A percentile compares a stretch with the other conserved stretches of the same genome.
Conservation (phyloP, 1,140 invertebrate species). For the Brachionus asplanchnoidis region DNA sequence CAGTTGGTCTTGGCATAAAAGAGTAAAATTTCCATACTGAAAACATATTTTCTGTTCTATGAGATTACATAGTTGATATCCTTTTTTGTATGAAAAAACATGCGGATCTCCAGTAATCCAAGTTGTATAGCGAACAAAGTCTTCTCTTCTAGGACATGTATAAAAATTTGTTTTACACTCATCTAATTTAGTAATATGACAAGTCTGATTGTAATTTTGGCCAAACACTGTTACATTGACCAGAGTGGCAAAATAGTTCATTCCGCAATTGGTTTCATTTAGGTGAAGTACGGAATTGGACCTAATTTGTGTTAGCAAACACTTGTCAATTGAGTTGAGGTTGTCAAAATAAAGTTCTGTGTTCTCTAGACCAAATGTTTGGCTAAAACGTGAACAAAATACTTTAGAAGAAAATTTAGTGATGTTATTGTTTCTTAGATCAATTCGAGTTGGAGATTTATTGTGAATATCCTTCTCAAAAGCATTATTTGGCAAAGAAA, state of each 20-base stretch:
- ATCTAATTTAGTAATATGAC: not conserved
- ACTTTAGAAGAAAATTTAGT: not conserved
- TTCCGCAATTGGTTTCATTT: not conserved
- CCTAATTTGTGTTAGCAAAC: not conserved
- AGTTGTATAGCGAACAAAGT: not conserved
- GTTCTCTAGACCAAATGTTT: not conserved
- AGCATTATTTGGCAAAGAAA: not conserved
- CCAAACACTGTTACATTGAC: not conserved
- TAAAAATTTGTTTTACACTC: not conserved
- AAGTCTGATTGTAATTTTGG: not conserved
- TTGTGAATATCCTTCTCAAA: not conserved
- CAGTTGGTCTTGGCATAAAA: not conserved
- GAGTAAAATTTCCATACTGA: not conserved
- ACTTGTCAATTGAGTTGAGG: not conserved
- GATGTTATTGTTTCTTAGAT: not conserved
- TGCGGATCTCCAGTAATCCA: constrained; percentile 26
- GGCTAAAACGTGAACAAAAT: not conserved
- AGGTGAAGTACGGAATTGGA: not conserved
- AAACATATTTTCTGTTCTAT: not conserved
- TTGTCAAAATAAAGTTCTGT: not conserved
- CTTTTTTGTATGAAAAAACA: not conserved
- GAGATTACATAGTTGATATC: not conserved
- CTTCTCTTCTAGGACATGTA: not conserved
- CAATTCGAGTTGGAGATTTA: not conserved
- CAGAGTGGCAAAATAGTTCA: not conserved